Evolutionary conservation across 2,888 invertebrate genomes (phyloP).

Genomic region (Flexamia atlantica): DNA sequence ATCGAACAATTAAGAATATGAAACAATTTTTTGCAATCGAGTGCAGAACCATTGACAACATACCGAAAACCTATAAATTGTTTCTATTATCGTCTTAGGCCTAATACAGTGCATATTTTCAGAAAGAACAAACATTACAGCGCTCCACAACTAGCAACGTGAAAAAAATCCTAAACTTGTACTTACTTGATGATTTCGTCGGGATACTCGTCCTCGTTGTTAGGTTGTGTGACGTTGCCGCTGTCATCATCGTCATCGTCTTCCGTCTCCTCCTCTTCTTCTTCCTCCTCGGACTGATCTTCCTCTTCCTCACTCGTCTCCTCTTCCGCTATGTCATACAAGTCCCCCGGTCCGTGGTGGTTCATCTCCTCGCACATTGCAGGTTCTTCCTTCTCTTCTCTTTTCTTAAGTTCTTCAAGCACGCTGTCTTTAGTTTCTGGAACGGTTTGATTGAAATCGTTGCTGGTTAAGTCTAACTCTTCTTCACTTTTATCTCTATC

Average conservation of each 20-base stretch:
- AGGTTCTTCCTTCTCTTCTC: not conserved
- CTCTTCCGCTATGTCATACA: conserved; percentile 60
- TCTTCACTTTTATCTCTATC: conserved; percentile 47
- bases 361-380: conserved; percentile 41
- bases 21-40: too few relatives aligned
- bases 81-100: too few relatives aligned
- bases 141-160: too few relatives aligned
- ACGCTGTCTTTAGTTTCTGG: conserved; percentile 64
- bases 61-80: too few relatives aligned
- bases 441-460: not conserved
- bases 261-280: conserved; percentile 62
- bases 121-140: too few relatives aligned
- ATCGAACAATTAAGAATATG: too few relatives aligned
- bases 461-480: not conserved
- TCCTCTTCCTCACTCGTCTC: conserved; percentile 61
- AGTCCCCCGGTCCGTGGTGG: conserved; percentile 49
- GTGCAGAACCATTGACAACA: too few relatives aligned
- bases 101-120: too few relatives aligned
- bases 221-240: conserved; percentile 46
- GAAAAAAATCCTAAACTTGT: not conserved
- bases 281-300: conserved; percentile 60
- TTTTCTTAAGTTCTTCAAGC: conserved; percentile 58
- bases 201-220: conserved; percentile 50
- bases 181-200: conserved; percentile 62
- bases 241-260: conserved; percentile 73